These are phyloP conservation scores for Zaprionus nigranus DNA, from an alignment of 1,140 invertebrate species.

Conservation along the genomic window DNA sequence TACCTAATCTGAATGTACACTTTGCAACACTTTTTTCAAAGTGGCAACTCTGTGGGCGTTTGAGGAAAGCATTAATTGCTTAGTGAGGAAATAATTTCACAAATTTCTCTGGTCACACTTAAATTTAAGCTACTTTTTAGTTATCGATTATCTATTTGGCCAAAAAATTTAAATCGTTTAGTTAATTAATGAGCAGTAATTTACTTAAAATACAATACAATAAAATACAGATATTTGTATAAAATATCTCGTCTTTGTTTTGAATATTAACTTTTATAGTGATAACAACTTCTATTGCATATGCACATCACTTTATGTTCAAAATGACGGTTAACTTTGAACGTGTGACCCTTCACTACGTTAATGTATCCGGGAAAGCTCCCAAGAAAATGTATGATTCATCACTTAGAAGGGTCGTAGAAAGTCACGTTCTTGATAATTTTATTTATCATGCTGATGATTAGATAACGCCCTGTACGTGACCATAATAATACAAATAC, in stretches of 20 bases:
- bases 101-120: background rate
- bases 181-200: background rate
- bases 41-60: conserved; percentile 18
- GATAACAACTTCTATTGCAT: too few species aligned
- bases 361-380: background rate
- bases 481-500: conserved; percentile 20
- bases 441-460: conserved; percentile 22
- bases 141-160: background rate
- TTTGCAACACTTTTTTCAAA: conserved; percentile 7
- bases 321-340: background rate
- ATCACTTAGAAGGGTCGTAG: background rate
- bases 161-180: too few species aligned
- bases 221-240: too few species aligned
- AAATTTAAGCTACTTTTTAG: background rate
- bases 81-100: too few species aligned
- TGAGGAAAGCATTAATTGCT: too few species aligned
- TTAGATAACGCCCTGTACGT: conserved; percentile 19
- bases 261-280: background rate
- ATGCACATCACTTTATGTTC: too few species aligned
- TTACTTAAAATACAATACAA: background rate
- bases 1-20: conserved; percentile 11
- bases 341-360: background rate
- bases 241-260: background rate
- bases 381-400: conserved; percentile 7
- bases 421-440: conserved; percentile 17